Percentiles rank a stretch among this genome's conserved stretches.
Evolutionary conservation across 2,797 vertebrate genomes (phyloP).

Genomic region (Melanogrammus aeglefinus): DNA sequence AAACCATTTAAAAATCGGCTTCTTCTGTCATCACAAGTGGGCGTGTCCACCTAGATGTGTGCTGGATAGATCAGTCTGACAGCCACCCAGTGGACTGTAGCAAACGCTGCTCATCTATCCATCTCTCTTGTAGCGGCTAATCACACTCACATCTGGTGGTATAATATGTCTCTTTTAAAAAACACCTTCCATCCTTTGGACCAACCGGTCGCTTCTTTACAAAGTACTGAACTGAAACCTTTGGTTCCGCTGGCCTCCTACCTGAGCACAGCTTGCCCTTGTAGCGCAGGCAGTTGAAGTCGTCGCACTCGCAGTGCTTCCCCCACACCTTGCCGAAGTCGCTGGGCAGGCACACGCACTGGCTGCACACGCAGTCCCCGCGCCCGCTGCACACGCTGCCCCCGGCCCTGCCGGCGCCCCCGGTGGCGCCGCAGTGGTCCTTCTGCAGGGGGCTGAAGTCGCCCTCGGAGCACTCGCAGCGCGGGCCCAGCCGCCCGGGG

Average conservation of each 20-base stretch:
- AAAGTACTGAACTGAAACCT: not conserved
- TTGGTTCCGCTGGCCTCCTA: constrained; percentile 46
- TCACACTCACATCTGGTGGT: too few species aligned
- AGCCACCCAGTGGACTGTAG: too few species aligned
- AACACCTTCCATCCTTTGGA: not conserved
- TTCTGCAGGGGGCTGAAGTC: constrained; percentile 84
- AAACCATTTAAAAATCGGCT: too few species aligned
- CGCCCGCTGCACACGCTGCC: constrained; percentile 84
- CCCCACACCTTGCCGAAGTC: constrained; percentile 93
- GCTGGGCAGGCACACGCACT: constrained; percentile 91
- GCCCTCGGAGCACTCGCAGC: constrained; percentile 91
- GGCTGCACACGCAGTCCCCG: constrained; percentile 93
- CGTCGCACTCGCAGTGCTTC: constrained; percentile 93
- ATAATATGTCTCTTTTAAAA: not conserved
- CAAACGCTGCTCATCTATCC: too few species aligned
- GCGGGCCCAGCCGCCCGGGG: constrained; percentile 84
- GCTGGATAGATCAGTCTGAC: too few species aligned
- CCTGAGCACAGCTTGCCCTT: constrained; percentile 96
- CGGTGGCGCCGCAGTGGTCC: constrained; percentile 83
- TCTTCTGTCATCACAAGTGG: too few species aligned
- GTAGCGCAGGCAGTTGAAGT: constrained; percentile 96
- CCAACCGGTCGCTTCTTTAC: not conserved
- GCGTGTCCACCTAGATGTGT: too few species aligned
- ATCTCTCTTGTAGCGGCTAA: too few species aligned
- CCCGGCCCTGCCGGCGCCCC: constrained; percentile 43